These are phyloP conservation scores for Pelodiscus sinensis DNA, from an alignment of 2,113 vertebrate species.

Conservation along the genomic window DNA sequence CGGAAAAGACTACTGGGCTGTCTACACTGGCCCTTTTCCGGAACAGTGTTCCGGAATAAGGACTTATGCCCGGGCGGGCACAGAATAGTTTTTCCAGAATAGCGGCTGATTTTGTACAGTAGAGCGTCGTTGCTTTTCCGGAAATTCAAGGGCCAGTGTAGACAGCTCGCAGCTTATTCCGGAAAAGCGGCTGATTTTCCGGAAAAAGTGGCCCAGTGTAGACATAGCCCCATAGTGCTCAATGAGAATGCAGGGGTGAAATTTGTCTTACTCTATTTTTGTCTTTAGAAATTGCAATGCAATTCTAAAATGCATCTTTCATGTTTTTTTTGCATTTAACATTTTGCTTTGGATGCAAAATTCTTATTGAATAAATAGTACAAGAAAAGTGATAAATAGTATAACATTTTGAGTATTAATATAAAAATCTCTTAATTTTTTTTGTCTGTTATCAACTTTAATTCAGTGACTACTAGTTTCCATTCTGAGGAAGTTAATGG, in stretches of 20 bases:
- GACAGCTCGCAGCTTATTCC: too few relatives aligned
- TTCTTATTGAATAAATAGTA: not conserved
- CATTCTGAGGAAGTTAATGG: not conserved
- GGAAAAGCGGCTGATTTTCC: too few relatives aligned
- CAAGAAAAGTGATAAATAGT: not conserved
- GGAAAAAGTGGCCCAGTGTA: too few relatives aligned
- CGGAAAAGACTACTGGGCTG: too few relatives aligned
- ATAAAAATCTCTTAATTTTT: not conserved
- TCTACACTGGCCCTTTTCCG: too few relatives aligned
- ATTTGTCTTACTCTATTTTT: not conserved
- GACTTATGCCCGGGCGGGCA: too few relatives aligned
- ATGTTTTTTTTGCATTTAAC: not conserved
- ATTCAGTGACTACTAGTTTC: not conserved
- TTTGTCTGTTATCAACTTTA: not conserved
- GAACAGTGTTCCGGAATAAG: too few relatives aligned
- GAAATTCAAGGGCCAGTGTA: too few relatives aligned
- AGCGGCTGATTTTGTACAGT: too few relatives aligned
- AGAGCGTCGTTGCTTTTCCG: too few relatives aligned
- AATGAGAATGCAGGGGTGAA: not conserved
- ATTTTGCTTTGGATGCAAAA: not conserved
- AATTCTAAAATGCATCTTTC: not conserved
- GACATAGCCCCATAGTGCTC: too few relatives aligned
- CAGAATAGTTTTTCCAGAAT: too few relatives aligned
- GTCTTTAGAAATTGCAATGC: not conserved
- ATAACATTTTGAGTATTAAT: not conserved